These are phyloP conservation scores for Dicrostonyx torquatus DNA, from an alignment of 2,797 vertebrate genomes.

Conservation along the genomic window DNA sequence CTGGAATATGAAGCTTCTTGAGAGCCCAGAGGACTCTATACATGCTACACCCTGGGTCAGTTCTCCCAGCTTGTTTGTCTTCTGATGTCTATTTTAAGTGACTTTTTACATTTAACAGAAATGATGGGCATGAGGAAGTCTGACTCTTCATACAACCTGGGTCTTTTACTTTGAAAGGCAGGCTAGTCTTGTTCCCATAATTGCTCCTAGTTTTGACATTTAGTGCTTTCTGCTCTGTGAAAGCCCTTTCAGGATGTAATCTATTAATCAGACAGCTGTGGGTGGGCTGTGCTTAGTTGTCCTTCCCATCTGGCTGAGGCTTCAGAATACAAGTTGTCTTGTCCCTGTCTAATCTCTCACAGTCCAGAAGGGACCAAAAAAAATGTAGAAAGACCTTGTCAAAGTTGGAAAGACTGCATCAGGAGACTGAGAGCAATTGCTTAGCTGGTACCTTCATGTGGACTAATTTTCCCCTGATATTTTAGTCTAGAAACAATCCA, in stretches of 20 bases:
- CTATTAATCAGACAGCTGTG: not conserved
- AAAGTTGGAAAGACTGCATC: not conserved
- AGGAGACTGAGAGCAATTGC: not conserved
- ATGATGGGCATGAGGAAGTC: not conserved
- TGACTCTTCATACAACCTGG: not conserved
- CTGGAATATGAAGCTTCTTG: not conserved
- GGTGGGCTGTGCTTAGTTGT: not conserved
- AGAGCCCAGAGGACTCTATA: not conserved
- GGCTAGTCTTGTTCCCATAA: not conserved
- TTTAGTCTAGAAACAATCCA: not conserved
- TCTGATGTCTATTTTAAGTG: not conserved
- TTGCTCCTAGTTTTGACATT: not conserved
- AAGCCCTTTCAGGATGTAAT: conserved; percentile 6
- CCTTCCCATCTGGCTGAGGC: not conserved
- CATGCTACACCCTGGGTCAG: too few relatives aligned
- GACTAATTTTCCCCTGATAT: not conserved
- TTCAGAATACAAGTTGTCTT: not conserved
- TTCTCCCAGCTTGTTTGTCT: not conserved
- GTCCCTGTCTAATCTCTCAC: not conserved
- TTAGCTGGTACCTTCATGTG: not conserved
- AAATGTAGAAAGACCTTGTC: not conserved
- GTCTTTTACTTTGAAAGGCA: not conserved
- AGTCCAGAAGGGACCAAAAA: not conserved
- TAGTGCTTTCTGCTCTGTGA: not conserved
- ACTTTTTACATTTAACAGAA: not conserved